Base-by-base conservation (phyloP, 1,140 invertebrate species). In the Chionoecetes opilio region DNA sequence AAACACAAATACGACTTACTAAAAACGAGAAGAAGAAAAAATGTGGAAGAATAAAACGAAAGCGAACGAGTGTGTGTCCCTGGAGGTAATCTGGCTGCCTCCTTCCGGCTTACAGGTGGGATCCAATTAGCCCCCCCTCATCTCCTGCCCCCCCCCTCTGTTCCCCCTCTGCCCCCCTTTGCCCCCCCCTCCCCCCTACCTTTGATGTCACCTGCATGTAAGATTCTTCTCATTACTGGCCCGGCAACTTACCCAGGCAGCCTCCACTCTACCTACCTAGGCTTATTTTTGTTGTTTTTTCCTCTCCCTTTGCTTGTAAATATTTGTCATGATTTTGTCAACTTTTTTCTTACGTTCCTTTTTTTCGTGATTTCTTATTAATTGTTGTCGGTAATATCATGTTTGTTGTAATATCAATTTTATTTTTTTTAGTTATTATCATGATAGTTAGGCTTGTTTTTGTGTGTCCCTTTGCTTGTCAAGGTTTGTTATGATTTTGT, bases 101-200 rank as follows among this genome's bases (percentile, higher is more conserved):
- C 63, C 63, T 5, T n/a, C 2, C 21, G n/a, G 63, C 63, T 75
- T 75, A 75, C 63, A 75, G 63, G 63, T 75, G 63, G 6, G 63
- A 75, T 75, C 63, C 63, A 75, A 75, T 75, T 75, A 75, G 63
- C 63, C 21, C n/a, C 63, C 26, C 63, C 63, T 75, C 63, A 75
- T 75, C 63, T 75, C 63, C 21, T 26, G 63, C 6, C 63, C 9
- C 0, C 63, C 63, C 63, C n/a, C 63, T 5, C 46, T 6, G 5
- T 14, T 14, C 41, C 41, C 41, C 41, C 5, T 14, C 41, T 46
- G 41, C 14, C 41, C 41, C 41, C 14, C 5, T 17, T 53, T 17
- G 41, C 5, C 5, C 5, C 41, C 41, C 21, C 63, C 2, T 0
- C n/a, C 63, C 6, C 21, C 26, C 63, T 3, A 75, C 63, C 63